Evolutionary conservation across 2,797 vertebrate genomes (phyloP), one percentile per base, ranked within the genome.

Genomic region (Eleutherodactylus coqui): DNA sequence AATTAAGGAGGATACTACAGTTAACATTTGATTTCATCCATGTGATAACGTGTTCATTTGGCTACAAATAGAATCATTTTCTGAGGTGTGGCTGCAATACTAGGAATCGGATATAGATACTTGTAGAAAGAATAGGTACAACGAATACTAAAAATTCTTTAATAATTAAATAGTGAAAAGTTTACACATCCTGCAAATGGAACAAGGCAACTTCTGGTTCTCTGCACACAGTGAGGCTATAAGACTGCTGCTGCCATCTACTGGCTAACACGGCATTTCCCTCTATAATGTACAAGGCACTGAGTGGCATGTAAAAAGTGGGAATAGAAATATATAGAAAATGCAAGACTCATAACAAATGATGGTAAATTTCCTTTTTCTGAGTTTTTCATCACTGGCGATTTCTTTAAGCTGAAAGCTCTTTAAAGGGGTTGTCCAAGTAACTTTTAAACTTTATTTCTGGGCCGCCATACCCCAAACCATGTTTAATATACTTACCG

Each of bases 11-110:
- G 17, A 87, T 87, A 92, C 79, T 92, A 36, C 89, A 90, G 82
- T 29, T 90, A 89, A 89, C 82, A 89, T 87, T 90, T 93, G 88
- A 93, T 91, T 93, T 93, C 88, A 88, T 81, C 89, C 90, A 89
- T 85, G 83, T 85, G 87, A 6, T 90, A 49, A 43, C 90, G 89
- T 91, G 90, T 90, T 93, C 90, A 92, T 91, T 92, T 93, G 90
- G 92, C 92, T 92, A 92, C 91, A 80, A 88, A 82, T 88, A 88
- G 60, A 86, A 85, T 87, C 84, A 89, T 88, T 76, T 82, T 81
- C 53, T 49, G 60, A 89, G 79, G 89, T 92, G 92, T 92, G 92
- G 88, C 91, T 93, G 89, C 86, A 91, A 91, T 90, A 92, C 82
- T 91, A 93, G 87, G 88, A 89, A 90, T 92, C 89, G 88, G 69